Evolutionary conservation across 2,113 vertebrate species (phyloP), one percentile per base, ranked within the genome.

Genomic region (Cyanoliseus patagonus): DNA sequence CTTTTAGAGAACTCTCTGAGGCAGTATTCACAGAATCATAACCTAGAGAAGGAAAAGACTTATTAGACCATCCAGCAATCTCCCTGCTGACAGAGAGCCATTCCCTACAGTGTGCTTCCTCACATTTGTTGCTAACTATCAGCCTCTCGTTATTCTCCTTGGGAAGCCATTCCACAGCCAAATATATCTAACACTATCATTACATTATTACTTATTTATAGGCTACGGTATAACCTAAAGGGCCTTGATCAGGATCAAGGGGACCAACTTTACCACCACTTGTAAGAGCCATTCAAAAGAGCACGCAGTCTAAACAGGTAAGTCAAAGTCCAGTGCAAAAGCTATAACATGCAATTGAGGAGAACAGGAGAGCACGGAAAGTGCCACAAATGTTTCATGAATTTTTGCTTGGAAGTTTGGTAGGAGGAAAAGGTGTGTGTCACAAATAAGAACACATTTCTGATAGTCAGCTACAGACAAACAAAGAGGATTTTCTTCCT

Each of bases 131-230:
- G 69, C 79, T 92, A 95, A 90, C 76, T 92, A 92, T 94, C 85
- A 90, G 88, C 55, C 51, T 88, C 73, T 96, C 11, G 0, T 73
- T 94, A 35, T 77, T 88, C 61, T 93, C 92, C 92, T 95, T 88
- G 68, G 83, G 83, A 97, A 94, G 88, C 49, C 73, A 93, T 95
- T 95, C 73, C 61, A 74, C 68, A 92, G 86, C 42, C 88, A 97
- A 93, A 86, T 86, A 82, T 51, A 91, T 81, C 72, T 93, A 76
- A 75, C 7, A 8, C 68, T 93, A 86, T 88, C 92, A 88, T 92
- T 86, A 94, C 68, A 74, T 83, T 92, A 96, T 94, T 93, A 86
- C 64, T 95, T 95, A 96, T 96, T 96, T 96, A 96, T 62, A 90
- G 72, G 51, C 72, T 68, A 81, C 1, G 0, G 66, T 52, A 79